Evolutionary conservation across 2,113 vertebrate genomes (phyloP).

Genomic region (Hypanus sabinus): DNA sequence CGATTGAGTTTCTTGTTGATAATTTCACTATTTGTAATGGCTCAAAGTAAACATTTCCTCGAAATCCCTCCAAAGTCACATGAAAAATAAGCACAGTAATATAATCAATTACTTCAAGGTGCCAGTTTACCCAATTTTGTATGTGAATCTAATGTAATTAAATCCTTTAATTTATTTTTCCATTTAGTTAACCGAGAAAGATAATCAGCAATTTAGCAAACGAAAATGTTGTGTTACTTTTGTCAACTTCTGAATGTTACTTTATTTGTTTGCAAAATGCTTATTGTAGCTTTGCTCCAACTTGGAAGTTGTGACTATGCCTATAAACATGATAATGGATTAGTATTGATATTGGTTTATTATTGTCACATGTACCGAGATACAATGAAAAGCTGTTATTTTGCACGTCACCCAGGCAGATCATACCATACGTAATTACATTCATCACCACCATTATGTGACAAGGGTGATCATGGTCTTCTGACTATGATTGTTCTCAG

Average conservation of each 20-base stretch:
- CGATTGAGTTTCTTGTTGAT: not conserved
- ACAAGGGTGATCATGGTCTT: too few relatives aligned
- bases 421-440: too few relatives aligned
- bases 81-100: not conserved
- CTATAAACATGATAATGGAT: not conserved
- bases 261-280: not conserved
- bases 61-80: not conserved
- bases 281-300: too few relatives aligned
- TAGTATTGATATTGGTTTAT: too few relatives aligned
- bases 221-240: not conserved
- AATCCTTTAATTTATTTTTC: not conserved
- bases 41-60: not conserved
- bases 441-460: too few relatives aligned
- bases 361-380: too few relatives aligned
- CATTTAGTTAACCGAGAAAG: not conserved
- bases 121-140: not conserved
- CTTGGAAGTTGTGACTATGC: not conserved
- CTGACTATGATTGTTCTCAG: too few relatives aligned
- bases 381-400: too few relatives aligned
- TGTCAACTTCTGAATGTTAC: not conserved
- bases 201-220: not conserved
- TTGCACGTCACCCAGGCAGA: too few relatives aligned
- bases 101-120: not conserved
- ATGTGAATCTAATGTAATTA: not conserved
- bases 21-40: slow-evolving; percentile 3